Evolutionary conservation across 2,888 invertebrate genomes (phyloP).

Genomic region (Arrhopalites spinosus): DNA sequence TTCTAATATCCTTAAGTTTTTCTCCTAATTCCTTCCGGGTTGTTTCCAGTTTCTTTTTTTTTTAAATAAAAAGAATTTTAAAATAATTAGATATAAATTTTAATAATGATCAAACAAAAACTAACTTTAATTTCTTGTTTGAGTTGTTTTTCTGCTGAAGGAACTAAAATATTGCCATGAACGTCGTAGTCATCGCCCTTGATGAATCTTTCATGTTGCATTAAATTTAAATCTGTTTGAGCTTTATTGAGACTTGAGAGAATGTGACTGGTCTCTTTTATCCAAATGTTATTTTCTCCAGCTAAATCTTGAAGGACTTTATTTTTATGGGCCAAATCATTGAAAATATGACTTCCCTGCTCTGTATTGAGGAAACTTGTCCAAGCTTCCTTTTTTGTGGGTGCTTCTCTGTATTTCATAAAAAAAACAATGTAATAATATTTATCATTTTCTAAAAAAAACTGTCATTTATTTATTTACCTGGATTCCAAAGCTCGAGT

Average conservation of each 20-base stretch:
- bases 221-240: conserved; percentile 28
- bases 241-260: conserved; percentile 14
- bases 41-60: conserved; percentile 16
- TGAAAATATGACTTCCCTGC: neutral
- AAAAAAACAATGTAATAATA: too few species aligned
- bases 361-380: conserved; percentile 11
- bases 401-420: conserved; percentile 7
- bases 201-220: conserved; percentile 29
- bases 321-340: conserved; percentile 7
- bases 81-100: neutral
- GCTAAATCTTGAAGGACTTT: conserved; percentile 12
- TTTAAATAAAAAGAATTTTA: neutral
- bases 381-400: conserved; percentile 27
- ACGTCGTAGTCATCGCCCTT: conserved; percentile 28
- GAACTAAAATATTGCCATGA: conserved; percentile 21
- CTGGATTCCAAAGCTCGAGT: neutral
- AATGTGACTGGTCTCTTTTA: conserved; percentile 17
- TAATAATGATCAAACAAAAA: neutral
- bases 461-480: neutral
- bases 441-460: too few species aligned
- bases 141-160: conserved; percentile 27
- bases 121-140: conserved; percentile 29
- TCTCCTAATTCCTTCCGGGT: neutral
- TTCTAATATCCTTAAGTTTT: neutral
- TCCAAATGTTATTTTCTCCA: conserved; percentile 18